These are phyloP conservation scores for Nycteola revayana DNA, from an alignment of 2,888 invertebrate genomes.

Conservation along the genomic window DNA sequence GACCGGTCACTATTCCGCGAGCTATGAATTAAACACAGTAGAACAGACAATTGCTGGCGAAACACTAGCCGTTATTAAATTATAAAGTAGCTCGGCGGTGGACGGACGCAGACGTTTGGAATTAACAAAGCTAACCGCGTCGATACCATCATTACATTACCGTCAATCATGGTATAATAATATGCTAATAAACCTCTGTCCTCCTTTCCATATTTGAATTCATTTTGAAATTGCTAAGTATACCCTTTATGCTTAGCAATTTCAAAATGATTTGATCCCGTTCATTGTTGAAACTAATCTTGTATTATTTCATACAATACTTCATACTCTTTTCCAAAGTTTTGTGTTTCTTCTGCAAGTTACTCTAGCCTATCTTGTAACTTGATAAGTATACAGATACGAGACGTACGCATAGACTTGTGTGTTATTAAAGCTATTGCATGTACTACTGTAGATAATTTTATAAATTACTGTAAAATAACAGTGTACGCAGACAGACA, in stretches of 20 bases:
- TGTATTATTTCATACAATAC: too few relatives aligned
- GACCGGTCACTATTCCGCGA: constrained; percentile 47
- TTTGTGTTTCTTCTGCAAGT: too few relatives aligned
- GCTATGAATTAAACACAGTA: constrained; percentile 62
- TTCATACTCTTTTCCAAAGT: too few relatives aligned
- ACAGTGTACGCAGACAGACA: constrained; percentile 9
- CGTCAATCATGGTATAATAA: too few relatives aligned
- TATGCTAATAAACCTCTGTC: too few relatives aligned
- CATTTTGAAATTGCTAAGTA: too few relatives aligned
- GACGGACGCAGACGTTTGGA: constrained; percentile 28
- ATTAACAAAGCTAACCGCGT: constrained; percentile 23
- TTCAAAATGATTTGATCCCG: too few relatives aligned
- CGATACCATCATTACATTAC: constrained; percentile 8
- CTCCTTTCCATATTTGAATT: too few relatives aligned
- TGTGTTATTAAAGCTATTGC: constrained; percentile 15
- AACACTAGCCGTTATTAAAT: constrained; percentile 63
- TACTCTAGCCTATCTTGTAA: too few relatives aligned
- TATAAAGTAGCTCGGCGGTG: constrained; percentile 51
- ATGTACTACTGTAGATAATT: constrained; percentile 13
- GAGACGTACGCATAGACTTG: constrained; percentile 2
- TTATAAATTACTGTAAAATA: constrained; percentile 11
- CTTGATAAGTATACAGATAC: too few relatives aligned
- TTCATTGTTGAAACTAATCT: too few relatives aligned
- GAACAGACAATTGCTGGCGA: constrained; percentile 47
- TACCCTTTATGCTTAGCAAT: too few relatives aligned